Evolutionary conservation across 2,113 vertebrate species (phyloP).

Genomic region (Mirza zaza): DNA sequence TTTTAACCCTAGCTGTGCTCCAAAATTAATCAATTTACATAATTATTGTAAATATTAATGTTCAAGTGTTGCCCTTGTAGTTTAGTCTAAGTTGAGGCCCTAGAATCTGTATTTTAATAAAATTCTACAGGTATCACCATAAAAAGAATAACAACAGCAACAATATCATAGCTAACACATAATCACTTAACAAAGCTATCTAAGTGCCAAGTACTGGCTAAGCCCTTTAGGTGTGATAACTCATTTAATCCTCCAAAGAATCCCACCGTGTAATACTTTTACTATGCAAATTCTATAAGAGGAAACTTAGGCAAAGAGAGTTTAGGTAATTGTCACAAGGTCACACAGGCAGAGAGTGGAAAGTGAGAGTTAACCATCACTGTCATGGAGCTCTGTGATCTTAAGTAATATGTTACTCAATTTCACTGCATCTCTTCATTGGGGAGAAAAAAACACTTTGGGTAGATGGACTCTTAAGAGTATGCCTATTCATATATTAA

Average conservation of each 20-base stretch:
- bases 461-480: neutral
- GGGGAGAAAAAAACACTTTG: neutral
- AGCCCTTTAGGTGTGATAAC: neutral
- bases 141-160: neutral
- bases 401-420: neutral
- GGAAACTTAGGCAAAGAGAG: neutral
- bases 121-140: neutral
- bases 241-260: neutral
- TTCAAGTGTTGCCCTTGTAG: neutral
- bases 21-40: neutral
- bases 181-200: neutral
- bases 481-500: neutral
- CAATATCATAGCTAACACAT: neutral
- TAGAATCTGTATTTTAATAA: neutral
- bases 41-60: neutral
- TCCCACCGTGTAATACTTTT: accelerated
- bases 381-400: neutral
- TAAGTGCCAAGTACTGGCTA: neutral
- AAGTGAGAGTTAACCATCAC: too few relatives aligned
- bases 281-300: neutral
- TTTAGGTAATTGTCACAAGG: neutral
- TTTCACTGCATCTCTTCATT: neutral
- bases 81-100: neutral
- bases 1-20: neutral
- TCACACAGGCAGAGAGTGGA: neutral